Conservation (phyloP, 1,140 invertebrate genomes). For the Caenorhabditis tropicalis region DNA sequence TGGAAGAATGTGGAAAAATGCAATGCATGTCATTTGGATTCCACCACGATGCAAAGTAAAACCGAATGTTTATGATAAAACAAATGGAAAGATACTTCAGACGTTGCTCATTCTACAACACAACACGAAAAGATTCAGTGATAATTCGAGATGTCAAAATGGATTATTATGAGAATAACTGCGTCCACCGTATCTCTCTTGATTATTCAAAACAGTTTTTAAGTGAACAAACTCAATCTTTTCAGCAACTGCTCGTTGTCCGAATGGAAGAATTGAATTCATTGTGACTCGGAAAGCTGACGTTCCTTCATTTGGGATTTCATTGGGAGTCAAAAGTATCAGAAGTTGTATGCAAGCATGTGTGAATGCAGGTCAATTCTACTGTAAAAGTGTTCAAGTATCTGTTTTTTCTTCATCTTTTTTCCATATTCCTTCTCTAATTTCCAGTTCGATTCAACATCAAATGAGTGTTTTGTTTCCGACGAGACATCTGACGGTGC, state of each 20-base stretch:
- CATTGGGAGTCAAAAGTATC: slow-evolving; percentile 38
- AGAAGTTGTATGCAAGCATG: slow-evolving; percentile 47
- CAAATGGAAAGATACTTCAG: no score
- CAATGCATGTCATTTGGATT: slow-evolving; percentile 44
- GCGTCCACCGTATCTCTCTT: slow-evolving; percentile 39
- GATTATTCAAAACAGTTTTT: neutral
- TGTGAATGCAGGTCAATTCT: slow-evolving; percentile 40
- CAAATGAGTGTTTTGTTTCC: slow-evolving; percentile 49
- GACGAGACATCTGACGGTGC: slow-evolving; percentile 47
- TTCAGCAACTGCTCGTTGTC: slow-evolving; percentile 46
- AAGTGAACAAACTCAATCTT: neutral
- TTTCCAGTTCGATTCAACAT: slow-evolving; percentile 45
- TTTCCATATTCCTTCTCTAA: neutral
- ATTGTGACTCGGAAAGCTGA: slow-evolving; percentile 34
- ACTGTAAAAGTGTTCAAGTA: slow-evolving; percentile 45
- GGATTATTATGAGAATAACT: slow-evolving; percentile 50
- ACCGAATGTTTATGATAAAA: neutral
- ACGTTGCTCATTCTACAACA: slow-evolving; percentile 29
- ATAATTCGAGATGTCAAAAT: neutral
- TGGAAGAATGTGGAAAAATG: slow-evolving; percentile 31
- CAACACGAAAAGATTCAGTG: slow-evolving; percentile 24
- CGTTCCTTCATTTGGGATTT: slow-evolving; percentile 49
- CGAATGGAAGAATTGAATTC: slow-evolving; percentile 39
- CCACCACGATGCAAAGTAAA: slow-evolving; percentile 1
- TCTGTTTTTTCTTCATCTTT: neutral